These are phyloP conservation scores for Nysson spinosus DNA, from an alignment of 2,888 invertebrate species.

Conservation along the genomic window DNA sequence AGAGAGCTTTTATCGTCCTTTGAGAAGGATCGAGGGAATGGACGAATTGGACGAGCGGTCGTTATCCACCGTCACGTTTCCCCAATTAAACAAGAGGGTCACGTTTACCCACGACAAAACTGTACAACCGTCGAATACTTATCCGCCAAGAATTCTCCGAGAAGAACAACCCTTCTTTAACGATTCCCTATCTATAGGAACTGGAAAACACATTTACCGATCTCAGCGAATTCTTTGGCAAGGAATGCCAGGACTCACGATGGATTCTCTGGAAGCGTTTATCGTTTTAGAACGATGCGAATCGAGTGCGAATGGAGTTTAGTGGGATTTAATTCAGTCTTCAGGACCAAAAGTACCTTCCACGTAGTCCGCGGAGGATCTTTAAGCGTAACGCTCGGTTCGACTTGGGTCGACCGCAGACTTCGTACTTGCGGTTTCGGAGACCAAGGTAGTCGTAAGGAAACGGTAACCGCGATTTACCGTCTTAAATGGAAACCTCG, in stretches of 20 bases:
- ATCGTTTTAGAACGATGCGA: no score
- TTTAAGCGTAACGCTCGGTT: conserved; percentile 20
- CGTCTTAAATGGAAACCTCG: conserved; percentile 26
- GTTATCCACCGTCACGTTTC: conserved; percentile 58
- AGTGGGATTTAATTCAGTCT: no score
- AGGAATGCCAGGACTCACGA: no score
- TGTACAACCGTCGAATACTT: conserved; percentile 31
- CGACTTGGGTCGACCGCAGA: conserved; percentile 19
- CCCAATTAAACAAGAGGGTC: conserved; percentile 53
- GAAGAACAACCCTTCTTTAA: no score
- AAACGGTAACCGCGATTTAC: conserved; percentile 33
- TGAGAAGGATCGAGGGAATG: conserved; percentile 39
- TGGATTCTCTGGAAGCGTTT: no score
- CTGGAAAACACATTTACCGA: no score
- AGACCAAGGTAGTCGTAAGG: conserved; percentile 23
- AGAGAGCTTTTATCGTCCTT: conserved; percentile 10
- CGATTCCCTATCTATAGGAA: no score
- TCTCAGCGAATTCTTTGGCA: no score
- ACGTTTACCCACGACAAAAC: conserved; percentile 33
- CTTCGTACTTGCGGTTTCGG: conserved; percentile 14
- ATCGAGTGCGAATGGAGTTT: no score
- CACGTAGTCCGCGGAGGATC: no score
- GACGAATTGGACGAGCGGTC: conserved; percentile 45
- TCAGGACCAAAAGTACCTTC: no score
- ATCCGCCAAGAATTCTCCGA: no score